These are phyloP conservation scores for Myotis vivesi DNA, from an alignment of 2,797 vertebrate species.

Conservation along the genomic window DNA sequence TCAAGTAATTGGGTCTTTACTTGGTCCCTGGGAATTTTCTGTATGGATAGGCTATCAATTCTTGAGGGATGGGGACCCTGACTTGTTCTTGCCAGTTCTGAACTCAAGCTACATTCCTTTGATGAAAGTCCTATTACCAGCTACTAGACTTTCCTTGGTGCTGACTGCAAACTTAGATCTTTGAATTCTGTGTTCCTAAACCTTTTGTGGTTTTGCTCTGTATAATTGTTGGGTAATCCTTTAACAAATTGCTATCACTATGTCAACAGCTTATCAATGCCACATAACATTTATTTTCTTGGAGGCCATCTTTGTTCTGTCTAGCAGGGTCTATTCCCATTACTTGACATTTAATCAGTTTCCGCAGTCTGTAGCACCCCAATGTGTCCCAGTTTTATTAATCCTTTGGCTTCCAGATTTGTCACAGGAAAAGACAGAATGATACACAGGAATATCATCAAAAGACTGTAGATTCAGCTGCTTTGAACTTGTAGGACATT, in stretches of 20 bases:
- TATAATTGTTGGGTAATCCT: background rate
- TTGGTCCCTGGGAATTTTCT: background rate
- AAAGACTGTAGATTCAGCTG: background rate
- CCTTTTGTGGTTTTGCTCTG: background rate
- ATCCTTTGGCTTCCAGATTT: constrained; percentile 10
- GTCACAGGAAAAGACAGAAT: constrained; percentile 9
- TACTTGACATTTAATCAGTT: constrained; percentile 17
- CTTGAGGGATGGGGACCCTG: background rate
- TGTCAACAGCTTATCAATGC: constrained; percentile 14
- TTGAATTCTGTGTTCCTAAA: background rate
- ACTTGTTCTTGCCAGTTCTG: background rate
- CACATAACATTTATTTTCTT: background rate
- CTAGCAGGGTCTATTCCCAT: background rate
- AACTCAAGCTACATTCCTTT: background rate
- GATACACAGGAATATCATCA: background rate
- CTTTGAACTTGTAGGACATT: background rate
- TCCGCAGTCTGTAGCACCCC: background rate
- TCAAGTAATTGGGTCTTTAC: background rate
- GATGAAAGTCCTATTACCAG: background rate
- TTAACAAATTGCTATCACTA: background rate
- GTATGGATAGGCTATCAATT: background rate
- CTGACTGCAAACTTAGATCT: background rate
- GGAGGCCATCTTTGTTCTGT: background rate
- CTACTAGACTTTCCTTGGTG: constrained; percentile 3
- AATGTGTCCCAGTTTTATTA: background rate